Evolutionary conservation across 2,888 invertebrate species (phyloP).

Genomic region (Drosophila vallismaia): DNA sequence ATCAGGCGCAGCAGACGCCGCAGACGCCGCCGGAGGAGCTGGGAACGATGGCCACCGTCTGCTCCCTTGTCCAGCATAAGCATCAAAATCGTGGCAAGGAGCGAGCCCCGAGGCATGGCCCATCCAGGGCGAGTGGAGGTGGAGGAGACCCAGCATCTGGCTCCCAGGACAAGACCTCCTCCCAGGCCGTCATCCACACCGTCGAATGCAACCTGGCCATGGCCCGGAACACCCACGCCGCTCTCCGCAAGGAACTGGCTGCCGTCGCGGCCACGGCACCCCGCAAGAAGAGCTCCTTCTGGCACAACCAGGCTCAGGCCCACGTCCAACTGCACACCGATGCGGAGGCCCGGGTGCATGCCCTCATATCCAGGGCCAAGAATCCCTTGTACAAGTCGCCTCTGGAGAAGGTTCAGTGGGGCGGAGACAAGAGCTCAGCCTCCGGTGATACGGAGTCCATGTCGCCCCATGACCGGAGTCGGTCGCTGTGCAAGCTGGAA

Average conservation of each 20-base stretch:
- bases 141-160: background rate
- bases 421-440: conserved; percentile 1
- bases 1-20: background rate
- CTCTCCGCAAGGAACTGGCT: conserved; percentile 36
- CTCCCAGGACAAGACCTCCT: background rate
- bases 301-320: conserved; percentile 38
- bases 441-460: background rate
- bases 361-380: conserved; percentile 8
- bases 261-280: conserved; percentile 48
- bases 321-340: conserved; percentile 13
- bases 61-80: background rate
- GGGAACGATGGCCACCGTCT: background rate
- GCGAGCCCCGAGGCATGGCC: background rate
- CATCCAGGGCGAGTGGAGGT: background rate
- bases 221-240: conserved; percentile 8
- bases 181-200: background rate
- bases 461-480: background rate
- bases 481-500: background rate
- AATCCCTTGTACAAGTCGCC: conserved; percentile 5
- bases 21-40: background rate
- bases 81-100: background rate
- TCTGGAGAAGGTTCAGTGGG: conserved; percentile 16
- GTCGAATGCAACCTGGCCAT: background rate
- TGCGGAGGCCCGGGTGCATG: conserved; percentile 18
- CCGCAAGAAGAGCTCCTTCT: conserved; percentile 13